phyloP scores from a whole-genome alignment of 1,140 invertebrate species.

The Drosophila virilis region DNA sequence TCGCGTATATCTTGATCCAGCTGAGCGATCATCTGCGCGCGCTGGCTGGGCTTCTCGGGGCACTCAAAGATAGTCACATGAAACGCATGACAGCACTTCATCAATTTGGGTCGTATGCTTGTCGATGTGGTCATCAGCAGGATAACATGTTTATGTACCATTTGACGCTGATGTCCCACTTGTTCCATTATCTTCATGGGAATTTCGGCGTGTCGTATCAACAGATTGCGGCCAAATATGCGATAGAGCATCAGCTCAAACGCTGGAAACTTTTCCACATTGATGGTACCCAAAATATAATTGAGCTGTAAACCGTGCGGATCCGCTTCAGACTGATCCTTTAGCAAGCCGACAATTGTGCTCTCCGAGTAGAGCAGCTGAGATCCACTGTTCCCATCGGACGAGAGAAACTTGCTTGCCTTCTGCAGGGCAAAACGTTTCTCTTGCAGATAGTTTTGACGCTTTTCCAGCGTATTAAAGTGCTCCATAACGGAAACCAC shows the following conservation, averaged over 20 bases:
- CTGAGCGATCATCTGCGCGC: conserved; percentile 30
- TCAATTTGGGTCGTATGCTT: conserved; percentile 49
- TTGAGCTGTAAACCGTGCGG: conserved; percentile 35
- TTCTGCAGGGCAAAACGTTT: conserved; percentile 48
- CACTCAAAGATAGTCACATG: conserved; percentile 67
- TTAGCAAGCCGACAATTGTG: conserved; percentile 91
- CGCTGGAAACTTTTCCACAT: conserved; percentile 89
- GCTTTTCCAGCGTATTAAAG: conserved; percentile 93
- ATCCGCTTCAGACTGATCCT: conserved; percentile 30
- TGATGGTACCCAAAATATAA: conserved; percentile 93
- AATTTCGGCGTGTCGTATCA: conserved; percentile 50
- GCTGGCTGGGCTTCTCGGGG: conserved; percentile 31
- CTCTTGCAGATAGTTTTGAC: conserved; percentile 43
- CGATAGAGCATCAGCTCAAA: conserved; percentile 70
- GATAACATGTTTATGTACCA: conserved; percentile 52
- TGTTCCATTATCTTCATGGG: background rate
- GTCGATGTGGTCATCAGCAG: conserved; percentile 59
- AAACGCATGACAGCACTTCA: conserved; percentile 57
- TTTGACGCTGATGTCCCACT: background rate
- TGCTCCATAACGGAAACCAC: conserved; percentile 96
- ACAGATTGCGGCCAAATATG: conserved; percentile 59
- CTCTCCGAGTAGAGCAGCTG: conserved; percentile 97
- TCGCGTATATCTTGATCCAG: conserved; percentile 46
- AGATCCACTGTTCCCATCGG: conserved; percentile 30
- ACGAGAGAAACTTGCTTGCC: conserved; percentile 43